A percentile compares a stretch with the other conserved stretches of the same genome.
Conservation (phyloP, 2,888 invertebrate species). For the Drosophila koepferae region DNA sequence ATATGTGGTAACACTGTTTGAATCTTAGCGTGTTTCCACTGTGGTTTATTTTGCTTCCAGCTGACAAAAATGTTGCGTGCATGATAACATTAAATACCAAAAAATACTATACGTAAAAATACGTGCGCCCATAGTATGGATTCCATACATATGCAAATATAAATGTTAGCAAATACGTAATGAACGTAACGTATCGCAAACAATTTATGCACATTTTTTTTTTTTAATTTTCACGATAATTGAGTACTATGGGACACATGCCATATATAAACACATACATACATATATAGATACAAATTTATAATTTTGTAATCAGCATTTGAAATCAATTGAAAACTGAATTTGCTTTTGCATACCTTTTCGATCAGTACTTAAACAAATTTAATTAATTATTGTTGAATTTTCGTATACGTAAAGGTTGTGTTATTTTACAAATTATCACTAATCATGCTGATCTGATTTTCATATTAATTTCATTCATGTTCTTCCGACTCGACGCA, state of each 20-base stretch:
- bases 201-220: not conserved
- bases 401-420: conserved; percentile 27
- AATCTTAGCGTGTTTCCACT: not conserved
- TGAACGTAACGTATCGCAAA: not conserved
- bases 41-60: not conserved
- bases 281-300: not conserved
- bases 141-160: not conserved
- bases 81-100: not conserved
- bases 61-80: not conserved
- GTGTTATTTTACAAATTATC: conserved; percentile 67
- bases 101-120: not conserved
- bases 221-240: no score
- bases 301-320: not conserved
- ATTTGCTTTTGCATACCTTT: conserved; percentile 11
- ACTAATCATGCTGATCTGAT: conserved; percentile 82
- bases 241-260: not conserved
- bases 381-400: conserved; percentile 65
- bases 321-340: conserved; percentile 4
- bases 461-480: conserved; percentile 69
- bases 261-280: not conserved
- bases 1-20: conserved; percentile 14
- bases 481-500: conserved; percentile 49
- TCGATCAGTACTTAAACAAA: conserved; percentile 48
- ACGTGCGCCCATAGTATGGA: not conserved
- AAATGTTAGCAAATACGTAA: not conserved